phyloP scores from a whole-genome alignment of 2,113 vertebrate genomes.

The Cygnus buccinator region DNA sequence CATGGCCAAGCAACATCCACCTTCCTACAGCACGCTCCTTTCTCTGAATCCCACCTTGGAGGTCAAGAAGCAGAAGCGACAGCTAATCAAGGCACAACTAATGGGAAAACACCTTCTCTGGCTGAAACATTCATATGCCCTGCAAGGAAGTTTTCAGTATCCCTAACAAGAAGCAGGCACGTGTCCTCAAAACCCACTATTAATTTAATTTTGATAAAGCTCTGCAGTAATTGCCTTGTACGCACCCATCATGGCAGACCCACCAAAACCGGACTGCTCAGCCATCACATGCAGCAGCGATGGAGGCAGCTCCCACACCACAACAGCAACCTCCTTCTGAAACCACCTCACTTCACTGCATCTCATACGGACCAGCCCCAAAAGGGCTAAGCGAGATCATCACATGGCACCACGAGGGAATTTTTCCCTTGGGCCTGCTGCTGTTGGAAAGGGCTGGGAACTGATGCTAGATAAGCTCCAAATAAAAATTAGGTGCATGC shows the following conservation, averaged over 20 bases:
- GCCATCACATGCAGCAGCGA: neutral
- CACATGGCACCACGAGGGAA: neutral
- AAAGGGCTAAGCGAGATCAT: accelerated
- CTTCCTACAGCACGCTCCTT: neutral
- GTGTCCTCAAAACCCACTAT: neutral
- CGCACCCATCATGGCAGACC: neutral
- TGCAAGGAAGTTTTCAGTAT: neutral
- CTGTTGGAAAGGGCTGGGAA: neutral
- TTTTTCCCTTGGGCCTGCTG: neutral
- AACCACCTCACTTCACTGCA: accelerated
- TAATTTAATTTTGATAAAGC: neutral
- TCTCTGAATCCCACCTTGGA: neutral
- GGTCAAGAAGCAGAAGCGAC: neutral
- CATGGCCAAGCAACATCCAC: neutral
- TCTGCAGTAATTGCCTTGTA: neutral
- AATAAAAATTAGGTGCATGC: neutral
- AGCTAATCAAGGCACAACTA: neutral
- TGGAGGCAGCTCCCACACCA: neutral
- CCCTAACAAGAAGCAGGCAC: neutral
- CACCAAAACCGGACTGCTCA: neutral
- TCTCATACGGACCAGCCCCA: accelerated
- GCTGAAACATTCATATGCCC: neutral
- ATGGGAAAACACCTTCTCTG: neutral
- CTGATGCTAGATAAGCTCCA: neutral
- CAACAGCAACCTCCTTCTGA: neutral